These are phyloP conservation scores for Timandra comae DNA, from an alignment of 2,888 invertebrate species.

Conservation along the genomic window DNA sequence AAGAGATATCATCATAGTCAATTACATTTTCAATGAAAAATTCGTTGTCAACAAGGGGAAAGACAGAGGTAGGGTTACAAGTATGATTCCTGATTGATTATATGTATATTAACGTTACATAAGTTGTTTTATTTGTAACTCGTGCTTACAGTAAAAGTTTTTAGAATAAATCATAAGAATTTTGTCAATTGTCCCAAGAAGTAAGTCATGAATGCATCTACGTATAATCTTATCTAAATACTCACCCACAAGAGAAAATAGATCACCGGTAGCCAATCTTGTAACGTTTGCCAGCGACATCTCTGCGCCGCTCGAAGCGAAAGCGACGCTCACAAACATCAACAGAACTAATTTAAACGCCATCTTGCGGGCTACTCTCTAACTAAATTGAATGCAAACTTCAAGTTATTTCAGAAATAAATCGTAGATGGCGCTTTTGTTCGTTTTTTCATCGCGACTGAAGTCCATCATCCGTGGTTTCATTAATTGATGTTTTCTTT, in stretches of 20 bases:
- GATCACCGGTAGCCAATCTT: slow-evolving; percentile 77
- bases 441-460: slow-evolving; percentile 6
- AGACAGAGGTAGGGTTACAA: too few relatives aligned
- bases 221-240: too few relatives aligned
- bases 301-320: slow-evolving; percentile 42
- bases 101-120: too few relatives aligned
- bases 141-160: too few relatives aligned
- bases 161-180: too few relatives aligned
- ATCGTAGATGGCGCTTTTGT: slow-evolving; percentile 32
- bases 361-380: slow-evolving; percentile 36
- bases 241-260: slow-evolving; percentile 75
- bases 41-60: too few relatives aligned
- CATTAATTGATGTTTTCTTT: slow-evolving; percentile 26
- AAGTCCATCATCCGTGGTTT: slow-evolving; percentile 22
- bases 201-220: too few relatives aligned
- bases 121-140: too few relatives aligned
- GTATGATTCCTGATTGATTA: too few relatives aligned
- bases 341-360: slow-evolving; percentile 41
- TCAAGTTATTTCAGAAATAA: slow-evolving; percentile 29
- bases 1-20: too few relatives aligned
- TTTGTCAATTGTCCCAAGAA: too few relatives aligned
- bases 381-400: slow-evolving; percentile 21
- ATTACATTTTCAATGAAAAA: too few relatives aligned
- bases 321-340: slow-evolving; percentile 21
- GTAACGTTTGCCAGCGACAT: slow-evolving; percentile 72